Evolutionary conservation across 2,888 invertebrate species (phyloP), one percentile per base, ranked within the genome.

Genomic region (Athrips mouffetella): DNA sequence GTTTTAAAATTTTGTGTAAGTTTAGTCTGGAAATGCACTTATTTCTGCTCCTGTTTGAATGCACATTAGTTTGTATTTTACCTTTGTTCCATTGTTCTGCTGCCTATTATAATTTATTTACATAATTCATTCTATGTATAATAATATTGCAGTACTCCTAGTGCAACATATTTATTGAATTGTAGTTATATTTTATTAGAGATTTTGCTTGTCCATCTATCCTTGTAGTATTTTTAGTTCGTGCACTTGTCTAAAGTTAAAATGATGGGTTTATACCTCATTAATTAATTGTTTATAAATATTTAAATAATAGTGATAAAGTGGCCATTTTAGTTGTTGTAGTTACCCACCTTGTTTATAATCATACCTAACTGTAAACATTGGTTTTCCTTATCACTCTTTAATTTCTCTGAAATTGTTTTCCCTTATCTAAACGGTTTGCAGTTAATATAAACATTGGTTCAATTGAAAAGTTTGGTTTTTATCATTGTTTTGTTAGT

Each of bases 21-120:
- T 41, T n/a, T n/a, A 18, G 6, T 27, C 23, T 64, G 66, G 66
- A 58, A 51, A 49, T 60, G 62, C 67, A 70, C 64, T 59, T 57
- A 69, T 69, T 70, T 69, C 63, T 69, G 60, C 67, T 63, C 65
- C 67, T 66, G 46, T 42, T 31, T 67, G 46, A 46, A 47, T 73
- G 73, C 74, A 72, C 72, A 54, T 52, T 67, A 62, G 60, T 73
- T 70, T 67, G 66, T 65, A 67, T 69, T 70, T 62, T 68, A 67
- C 65, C 69, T 80, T 76, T 80, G 74, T 80, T 76, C 70, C 67
- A 78, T 77, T 80, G 76, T 81, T 73, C 61, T 63, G 55, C 55
- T 57, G 60, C 61, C 58, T 63, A 60, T 48, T 57, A 60, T 63
- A 61, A 65, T 68, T 60, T 67, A 64, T 65, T 58, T 66, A 63